Conservation (phyloP, 2,888 invertebrate species). For the Synanthedon formicaeformis region DNA sequence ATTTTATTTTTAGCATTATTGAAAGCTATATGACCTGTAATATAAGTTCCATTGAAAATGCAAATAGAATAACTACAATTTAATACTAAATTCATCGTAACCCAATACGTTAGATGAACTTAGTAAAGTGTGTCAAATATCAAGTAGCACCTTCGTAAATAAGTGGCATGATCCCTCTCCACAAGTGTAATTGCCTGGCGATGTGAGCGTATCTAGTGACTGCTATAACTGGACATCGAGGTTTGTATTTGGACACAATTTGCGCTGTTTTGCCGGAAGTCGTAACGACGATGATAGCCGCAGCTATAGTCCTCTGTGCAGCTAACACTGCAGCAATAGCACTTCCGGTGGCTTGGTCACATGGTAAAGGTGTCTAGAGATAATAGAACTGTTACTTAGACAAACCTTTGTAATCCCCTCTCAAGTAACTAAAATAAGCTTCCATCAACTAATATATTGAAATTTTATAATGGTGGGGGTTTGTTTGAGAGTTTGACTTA, state of each 20-base stretch:
- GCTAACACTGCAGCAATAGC: slow-evolving; percentile 81
- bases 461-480: too few species aligned
- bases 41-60: too few species aligned
- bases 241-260: slow-evolving; percentile 74
- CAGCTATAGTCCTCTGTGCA: slow-evolving; percentile 76
- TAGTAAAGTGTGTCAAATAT: too few species aligned
- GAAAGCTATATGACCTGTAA: too few species aligned
- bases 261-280: slow-evolving; percentile 74
- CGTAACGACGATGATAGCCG: slow-evolving; percentile 77
- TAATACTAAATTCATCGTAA: too few species aligned
- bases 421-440: too few species aligned
- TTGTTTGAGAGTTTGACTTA: too few species aligned
- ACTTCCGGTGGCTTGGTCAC: slow-evolving; percentile 76
- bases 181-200: slow-evolving; percentile 75
- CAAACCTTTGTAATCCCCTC: too few species aligned
- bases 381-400: not conserved
- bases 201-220: slow-evolving; percentile 73
- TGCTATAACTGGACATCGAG: slow-evolving; percentile 78
- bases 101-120: too few species aligned
- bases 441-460: too few species aligned
- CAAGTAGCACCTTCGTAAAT: slow-evolving; percentile 68
- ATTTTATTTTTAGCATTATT: too few species aligned
- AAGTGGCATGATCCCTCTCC: slow-evolving; percentile 75
- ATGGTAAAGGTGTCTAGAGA: slow-evolving; percentile 53
- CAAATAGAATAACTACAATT: too few species aligned